Percentiles rank a stretch among this genome's conserved stretches.
Conservation (phyloP, 2,888 invertebrate species). For the Caenorhabditis virilis region DNA sequence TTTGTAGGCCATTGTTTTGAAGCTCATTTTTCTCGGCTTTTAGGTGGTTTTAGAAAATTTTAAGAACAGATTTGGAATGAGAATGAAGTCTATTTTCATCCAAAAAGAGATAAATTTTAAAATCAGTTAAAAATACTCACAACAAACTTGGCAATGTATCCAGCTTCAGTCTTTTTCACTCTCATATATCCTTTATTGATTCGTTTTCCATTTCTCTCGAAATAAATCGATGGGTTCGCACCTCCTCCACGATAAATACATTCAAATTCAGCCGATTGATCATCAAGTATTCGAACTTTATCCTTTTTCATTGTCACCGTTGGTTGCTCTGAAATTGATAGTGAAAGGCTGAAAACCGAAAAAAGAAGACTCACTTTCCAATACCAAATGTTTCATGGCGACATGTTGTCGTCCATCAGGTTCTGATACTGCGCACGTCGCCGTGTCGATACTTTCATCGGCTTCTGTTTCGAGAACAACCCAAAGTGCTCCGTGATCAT, state of each 20-base stretch:
- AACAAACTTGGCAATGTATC: conserved; percentile 28
- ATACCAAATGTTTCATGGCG: conserved; percentile 40
- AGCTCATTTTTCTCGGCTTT: too few species aligned
- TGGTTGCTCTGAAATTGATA: neutral
- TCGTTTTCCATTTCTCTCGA: conserved; percentile 39
- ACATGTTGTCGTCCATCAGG: conserved; percentile 53
- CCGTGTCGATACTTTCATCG: conserved; percentile 45
- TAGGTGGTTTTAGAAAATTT: too few species aligned
- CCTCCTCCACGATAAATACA: conserved; percentile 43
- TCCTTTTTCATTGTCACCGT: conserved; percentile 32
- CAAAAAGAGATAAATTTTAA: neutral
- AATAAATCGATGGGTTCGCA: conserved; percentile 18
- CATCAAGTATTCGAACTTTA: conserved; percentile 40
- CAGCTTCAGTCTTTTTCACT: conserved; percentile 27
- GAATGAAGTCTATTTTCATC: too few species aligned
- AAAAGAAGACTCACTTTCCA: conserved; percentile 21
- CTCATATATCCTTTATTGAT: conserved; percentile 17
- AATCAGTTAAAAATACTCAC: conserved; percentile 5
- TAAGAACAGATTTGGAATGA: too few species aligned
- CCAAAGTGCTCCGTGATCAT: conserved; percentile 41
- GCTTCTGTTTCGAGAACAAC: conserved; percentile 35
- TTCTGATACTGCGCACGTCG: conserved; percentile 46
- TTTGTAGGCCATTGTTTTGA: too few species aligned
- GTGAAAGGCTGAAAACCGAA: neutral
- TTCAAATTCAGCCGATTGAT: conserved; percentile 43